These are phyloP conservation scores for Drosophila diplacantha DNA, from an alignment of 2,888 invertebrate species.

Conservation along the genomic window DNA sequence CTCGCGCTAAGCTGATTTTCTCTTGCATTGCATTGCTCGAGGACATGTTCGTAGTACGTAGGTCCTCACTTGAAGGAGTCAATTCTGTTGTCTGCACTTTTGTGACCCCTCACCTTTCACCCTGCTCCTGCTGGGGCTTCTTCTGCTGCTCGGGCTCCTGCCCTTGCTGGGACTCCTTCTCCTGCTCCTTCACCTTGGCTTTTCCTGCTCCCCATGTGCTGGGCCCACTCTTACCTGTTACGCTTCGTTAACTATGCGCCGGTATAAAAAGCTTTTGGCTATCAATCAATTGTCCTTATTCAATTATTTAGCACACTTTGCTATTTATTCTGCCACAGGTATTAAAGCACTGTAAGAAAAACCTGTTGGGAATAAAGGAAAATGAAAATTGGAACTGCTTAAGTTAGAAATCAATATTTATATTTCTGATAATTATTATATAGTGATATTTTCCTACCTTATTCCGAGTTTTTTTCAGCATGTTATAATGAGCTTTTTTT, in stretches of 20 bases:
- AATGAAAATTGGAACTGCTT: neutral
- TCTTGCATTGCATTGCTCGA: constrained; percentile 37
- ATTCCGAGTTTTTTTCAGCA: neutral
- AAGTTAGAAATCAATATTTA: neutral
- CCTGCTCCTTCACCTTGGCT: neutral
- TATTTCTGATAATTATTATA: no score
- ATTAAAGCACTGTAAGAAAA: constrained; percentile 1
- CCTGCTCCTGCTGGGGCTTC: neutral
- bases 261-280: constrained; percentile 61
- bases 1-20: constrained; percentile 34
- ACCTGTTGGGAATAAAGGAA: neutral
- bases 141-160: neutral
- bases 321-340: constrained; percentile 28
- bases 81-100: constrained; percentile 37
- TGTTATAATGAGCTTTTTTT: neutral
- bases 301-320: constrained; percentile 56
- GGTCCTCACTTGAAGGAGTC: constrained; percentile 29
- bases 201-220: neutral
- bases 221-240: constrained; percentile 58
- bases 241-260: constrained; percentile 68
- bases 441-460: no score
- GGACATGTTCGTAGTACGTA: constrained; percentile 25
- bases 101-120: constrained; percentile 3
- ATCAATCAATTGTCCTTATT: constrained; percentile 64
- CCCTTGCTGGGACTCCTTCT: neutral